These are phyloP conservation scores for Myotis brandtii DNA, from an alignment of 2,113 vertebrate species.

Conservation along the genomic window DNA sequence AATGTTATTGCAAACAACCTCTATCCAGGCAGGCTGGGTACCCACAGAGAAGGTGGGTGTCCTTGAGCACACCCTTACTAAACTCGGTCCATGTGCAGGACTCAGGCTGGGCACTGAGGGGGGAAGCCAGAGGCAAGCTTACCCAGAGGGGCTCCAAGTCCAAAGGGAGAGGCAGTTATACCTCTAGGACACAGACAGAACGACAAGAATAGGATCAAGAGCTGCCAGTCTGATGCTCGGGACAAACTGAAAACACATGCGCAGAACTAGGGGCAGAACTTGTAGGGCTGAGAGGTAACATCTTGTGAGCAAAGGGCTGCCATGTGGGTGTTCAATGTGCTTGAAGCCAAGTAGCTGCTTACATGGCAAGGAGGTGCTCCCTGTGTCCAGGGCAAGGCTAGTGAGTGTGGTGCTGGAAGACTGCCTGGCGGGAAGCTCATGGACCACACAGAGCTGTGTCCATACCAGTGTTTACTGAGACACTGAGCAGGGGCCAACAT, in stretches of 20 bases:
- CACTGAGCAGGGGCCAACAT: neutral
- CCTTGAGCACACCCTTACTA: neutral
- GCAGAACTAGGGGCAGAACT: neutral
- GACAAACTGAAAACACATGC: neutral
- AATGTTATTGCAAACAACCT: neutral
- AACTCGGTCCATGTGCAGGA: too few species aligned
- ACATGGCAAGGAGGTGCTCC: neutral
- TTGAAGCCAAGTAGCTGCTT: neutral
- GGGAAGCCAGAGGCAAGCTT: neutral
- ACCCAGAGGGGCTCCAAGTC: neutral
- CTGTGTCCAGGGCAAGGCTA: neutral
- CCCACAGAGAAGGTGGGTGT: conserved; percentile 71
- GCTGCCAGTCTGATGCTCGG: neutral
- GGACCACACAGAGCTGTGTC: neutral
- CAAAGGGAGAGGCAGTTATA: neutral
- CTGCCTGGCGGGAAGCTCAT: neutral
- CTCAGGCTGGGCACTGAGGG: neutral
- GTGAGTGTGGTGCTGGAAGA: neutral
- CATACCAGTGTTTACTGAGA: neutral
- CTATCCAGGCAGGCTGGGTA: neutral
- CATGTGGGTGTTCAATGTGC: neutral
- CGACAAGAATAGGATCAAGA: neutral
- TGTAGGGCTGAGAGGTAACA: neutral
- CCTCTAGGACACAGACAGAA: neutral
- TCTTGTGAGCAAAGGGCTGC: neutral